Base-by-base conservation (phyloP, 2,888 invertebrate species). In the Drosophila mayaguana region DNA sequence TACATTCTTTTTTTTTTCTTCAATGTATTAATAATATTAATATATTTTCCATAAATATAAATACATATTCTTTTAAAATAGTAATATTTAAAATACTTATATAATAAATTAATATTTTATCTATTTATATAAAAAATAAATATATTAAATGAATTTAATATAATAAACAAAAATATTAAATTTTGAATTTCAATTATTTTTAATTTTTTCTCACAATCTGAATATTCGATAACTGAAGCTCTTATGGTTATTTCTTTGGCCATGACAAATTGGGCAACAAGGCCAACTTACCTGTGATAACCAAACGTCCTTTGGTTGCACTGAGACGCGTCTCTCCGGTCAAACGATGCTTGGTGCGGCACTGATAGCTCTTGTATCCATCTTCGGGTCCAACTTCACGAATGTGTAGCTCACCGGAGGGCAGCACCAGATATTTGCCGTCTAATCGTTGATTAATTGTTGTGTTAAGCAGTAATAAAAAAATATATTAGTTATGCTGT, bases 331-430 rank as follows among this genome's bases (percentile, higher is more conserved):
- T 98, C 94, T 98, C 98, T 81, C 97, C 98, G 83, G 98, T 98
- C 63, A 98, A 94, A 90, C 97, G 95, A 92, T 98, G 98, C 93
- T 97, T 97, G 69, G 98, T 98, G 87, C 98, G 95, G 93, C 98
- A 98, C 93, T 98, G 97, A 92, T 98, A 98, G 72, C 97, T 97
- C 93, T 97, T 97, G 93, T 97, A 97, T 75, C 97, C 97, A 93
- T 98, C 98, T 93, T 97, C 97, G 76, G 97, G 97, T 93, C 97
- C 97, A 73, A 98, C 98, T 94, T 98, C 97, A 91, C 97, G 96
- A 90, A 98, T 98, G 93, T 98, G 98, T 78, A 99, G 95, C 93
- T 98, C 98, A 80, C 98, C 98, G 90, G 98, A 97, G 81, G 98
- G 97, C 72, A 98, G 94, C 50, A 98, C 98, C 93, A 98, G 95